Conservation (phyloP, 1,140 invertebrate genomes). For the Philaenus spumarius region DNA sequence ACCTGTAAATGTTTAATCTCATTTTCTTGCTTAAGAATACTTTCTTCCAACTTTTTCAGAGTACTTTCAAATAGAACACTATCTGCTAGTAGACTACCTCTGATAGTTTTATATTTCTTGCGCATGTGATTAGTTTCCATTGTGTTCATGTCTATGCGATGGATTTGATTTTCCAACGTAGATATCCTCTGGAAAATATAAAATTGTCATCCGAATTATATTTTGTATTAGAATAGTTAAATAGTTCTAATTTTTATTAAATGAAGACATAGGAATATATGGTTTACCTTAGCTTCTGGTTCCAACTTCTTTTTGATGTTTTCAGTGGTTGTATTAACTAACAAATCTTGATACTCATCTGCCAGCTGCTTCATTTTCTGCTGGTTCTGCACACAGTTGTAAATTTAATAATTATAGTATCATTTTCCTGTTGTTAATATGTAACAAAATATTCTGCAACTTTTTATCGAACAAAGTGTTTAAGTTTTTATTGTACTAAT, state of each 20-base stretch:
- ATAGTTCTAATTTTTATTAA: slow-evolving; percentile 7
- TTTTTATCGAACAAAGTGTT: background rate
- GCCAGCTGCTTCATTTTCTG: slow-evolving; percentile 47
- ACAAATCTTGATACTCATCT: slow-evolving; percentile 50
- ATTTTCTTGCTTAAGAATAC: slow-evolving; percentile 54
- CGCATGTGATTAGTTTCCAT: slow-evolving; percentile 69
- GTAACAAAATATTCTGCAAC: background rate
- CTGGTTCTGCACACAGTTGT: slow-evolving; percentile 36
- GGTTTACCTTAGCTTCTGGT: slow-evolving; percentile 38
- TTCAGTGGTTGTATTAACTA: slow-evolving; percentile 40
- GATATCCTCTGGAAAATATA: slow-evolving; percentile 49
- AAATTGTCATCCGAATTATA: background rate
- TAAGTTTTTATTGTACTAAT: too few species aligned
- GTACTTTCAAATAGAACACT: slow-evolving; percentile 57
- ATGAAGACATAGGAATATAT: background rate
- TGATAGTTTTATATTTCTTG: slow-evolving; percentile 67
- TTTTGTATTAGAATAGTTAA: background rate
- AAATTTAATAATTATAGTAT: background rate
- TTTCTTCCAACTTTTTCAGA: slow-evolving; percentile 55
- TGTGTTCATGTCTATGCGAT: slow-evolving; percentile 67
- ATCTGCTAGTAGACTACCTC: slow-evolving; percentile 47
- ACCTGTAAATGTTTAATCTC: slow-evolving; percentile 64
- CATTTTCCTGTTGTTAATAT: background rate
- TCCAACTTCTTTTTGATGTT: slow-evolving; percentile 37
- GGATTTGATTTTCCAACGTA: slow-evolving; percentile 66